Evolutionary conservation across 2,113 vertebrate genomes (phyloP).

Genomic region (Ranitomeya imitator): DNA sequence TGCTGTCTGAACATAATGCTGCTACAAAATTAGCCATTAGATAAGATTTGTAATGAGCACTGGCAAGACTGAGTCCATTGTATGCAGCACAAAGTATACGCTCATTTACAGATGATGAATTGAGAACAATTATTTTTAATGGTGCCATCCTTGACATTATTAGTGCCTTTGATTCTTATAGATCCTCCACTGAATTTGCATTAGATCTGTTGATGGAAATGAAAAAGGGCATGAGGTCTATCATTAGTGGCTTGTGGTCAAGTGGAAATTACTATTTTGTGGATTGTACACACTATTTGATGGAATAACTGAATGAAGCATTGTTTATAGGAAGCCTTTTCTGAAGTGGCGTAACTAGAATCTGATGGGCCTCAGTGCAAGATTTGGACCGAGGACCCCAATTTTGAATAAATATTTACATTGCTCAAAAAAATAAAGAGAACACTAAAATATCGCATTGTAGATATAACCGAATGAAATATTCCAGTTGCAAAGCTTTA

Average conservation of each 20-base stretch:
- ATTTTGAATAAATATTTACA: too few species aligned
- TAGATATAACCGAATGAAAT: too few species aligned
- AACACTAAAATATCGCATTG: too few species aligned
- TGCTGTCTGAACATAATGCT: slow-evolving; percentile 45
- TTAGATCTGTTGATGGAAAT: background rate
- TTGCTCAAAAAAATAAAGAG: too few species aligned
- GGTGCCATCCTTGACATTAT: slow-evolving; percentile 34
- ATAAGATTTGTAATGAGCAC: slow-evolving; percentile 41
- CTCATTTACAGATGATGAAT: slow-evolving; percentile 36
- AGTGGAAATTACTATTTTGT: slow-evolving; percentile 5
- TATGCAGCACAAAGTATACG: slow-evolving; percentile 37
- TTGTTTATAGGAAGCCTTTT: slow-evolving; percentile 2
- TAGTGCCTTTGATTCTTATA: background rate
- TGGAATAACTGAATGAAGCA: slow-evolving; percentile 1
- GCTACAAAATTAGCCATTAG: slow-evolving; percentile 51
- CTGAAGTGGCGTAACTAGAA: too few species aligned
- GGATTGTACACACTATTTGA: background rate
- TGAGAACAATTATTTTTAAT: slow-evolving; percentile 46
- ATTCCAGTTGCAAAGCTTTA: too few species aligned
- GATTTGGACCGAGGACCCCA: too few species aligned
- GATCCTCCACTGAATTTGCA: slow-evolving; percentile 33
- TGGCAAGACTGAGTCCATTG: slow-evolving; percentile 44
- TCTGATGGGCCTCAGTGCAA: too few species aligned
- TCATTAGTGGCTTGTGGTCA: slow-evolving; percentile 17
- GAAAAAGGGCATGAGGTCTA: background rate